phyloP scores from a whole-genome alignment of 2,797 vertebrate genomes.

The Babyrousa celebensis region DNA sequence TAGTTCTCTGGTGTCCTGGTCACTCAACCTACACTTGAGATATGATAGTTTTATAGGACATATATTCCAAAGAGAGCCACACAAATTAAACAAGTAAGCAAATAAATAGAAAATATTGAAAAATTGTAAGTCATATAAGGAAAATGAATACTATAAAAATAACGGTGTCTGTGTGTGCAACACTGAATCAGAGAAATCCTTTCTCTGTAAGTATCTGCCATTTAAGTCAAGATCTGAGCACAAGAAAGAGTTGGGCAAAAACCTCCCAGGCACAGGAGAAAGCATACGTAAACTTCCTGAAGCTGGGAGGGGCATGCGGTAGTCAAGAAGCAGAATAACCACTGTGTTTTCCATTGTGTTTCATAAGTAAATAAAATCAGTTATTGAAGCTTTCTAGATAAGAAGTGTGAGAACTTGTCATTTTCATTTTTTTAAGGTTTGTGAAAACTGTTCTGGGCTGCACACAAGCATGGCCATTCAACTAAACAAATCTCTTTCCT shows the following conservation, averaged over 20 bases:
- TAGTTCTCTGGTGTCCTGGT: background rate
- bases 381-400: constrained; percentile 22
- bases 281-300: background rate
- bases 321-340: constrained; percentile 5
- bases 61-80: constrained; percentile 5
- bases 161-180: background rate
- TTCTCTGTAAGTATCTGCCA: background rate
- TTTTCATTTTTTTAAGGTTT: constrained; percentile 28
- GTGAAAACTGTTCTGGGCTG: background rate
- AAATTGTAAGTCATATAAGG: constrained; percentile 4
- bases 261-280: background rate
- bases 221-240: constrained; percentile 34
- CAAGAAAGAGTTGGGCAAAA: background rate
- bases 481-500: constrained; percentile 53
- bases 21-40: constrained; percentile 4
- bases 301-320: background rate
- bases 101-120: background rate
- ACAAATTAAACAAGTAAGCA: constrained; percentile 19
- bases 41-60: background rate
- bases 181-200: background rate
- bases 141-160: constrained; percentile 9
- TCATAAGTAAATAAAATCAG: constrained; percentile 44
- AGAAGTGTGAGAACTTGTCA: background rate
- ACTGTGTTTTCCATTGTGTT: background rate
- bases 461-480: background rate